A percentile compares a stretch with the other conserved stretches of the same genome.
Evolutionary conservation across 2,888 invertebrate species (phyloP).

Genomic region (Morpho helenor): DNA sequence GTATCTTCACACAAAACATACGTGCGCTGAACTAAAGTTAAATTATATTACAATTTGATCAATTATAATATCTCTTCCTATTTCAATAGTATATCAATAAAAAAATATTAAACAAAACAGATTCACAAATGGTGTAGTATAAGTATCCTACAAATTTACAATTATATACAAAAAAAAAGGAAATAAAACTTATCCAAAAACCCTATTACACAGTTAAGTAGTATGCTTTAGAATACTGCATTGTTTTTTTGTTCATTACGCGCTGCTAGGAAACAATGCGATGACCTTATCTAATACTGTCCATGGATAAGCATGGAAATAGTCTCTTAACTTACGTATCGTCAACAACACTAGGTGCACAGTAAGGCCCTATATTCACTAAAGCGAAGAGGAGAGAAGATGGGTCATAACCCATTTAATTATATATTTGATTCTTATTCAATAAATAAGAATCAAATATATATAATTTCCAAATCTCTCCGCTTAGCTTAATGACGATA

Average conservation of each 20-base stretch:
- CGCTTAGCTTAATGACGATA: no score
- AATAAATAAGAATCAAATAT: no score
- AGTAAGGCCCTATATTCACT: conserved; percentile 27
- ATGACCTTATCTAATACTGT: conserved; percentile 51
- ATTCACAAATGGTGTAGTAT: conserved; percentile 55
- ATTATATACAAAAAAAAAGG: conserved; percentile 64
- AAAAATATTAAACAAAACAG: conserved; percentile 36
- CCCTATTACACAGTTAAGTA: conserved; percentile 53
- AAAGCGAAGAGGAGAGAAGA: no score
- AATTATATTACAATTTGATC: conserved; percentile 27
- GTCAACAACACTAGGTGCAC: conserved; percentile 44
- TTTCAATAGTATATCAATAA: conserved; percentile 20
- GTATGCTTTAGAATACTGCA: conserved; percentile 63
- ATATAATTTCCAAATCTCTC: no score
- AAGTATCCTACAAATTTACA: conserved; percentile 72
- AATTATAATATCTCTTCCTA: conserved; percentile 18
- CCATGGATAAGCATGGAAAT: conserved; percentile 46
- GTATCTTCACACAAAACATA: conserved; percentile 22
- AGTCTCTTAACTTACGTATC: conserved; percentile 43
- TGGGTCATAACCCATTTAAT: no score
- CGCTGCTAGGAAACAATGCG: conserved; percentile 32
- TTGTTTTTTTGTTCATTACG: conserved; percentile 46
- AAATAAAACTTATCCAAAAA: conserved; percentile 65
- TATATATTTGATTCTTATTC: no score
- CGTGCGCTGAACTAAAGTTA: conserved; percentile 17